A percentile compares a stretch with the other conserved stretches of the same genome.
Conservation (phyloP, 2,888 invertebrate species). For the Cecidostiba fungosa region DNA sequence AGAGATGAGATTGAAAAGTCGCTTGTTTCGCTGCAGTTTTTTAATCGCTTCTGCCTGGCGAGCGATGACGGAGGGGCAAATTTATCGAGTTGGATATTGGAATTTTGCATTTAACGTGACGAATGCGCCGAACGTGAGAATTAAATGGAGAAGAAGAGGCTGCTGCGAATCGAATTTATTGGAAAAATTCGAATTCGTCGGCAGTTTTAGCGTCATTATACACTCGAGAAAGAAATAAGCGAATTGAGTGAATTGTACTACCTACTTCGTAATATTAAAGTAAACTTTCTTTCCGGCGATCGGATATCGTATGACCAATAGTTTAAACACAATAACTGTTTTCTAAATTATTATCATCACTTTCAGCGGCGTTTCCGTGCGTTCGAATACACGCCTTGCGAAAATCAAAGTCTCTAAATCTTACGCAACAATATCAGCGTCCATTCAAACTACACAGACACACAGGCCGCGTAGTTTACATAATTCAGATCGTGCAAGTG, state of each 20-base stretch:
- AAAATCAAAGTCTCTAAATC: background rate
- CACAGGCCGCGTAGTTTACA: background rate
- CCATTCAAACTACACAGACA: background rate
- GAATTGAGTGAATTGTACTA: no score
- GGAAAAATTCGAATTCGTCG: background rate
- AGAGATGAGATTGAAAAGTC: background rate
- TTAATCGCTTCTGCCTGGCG: background rate
- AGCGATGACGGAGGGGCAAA: background rate
- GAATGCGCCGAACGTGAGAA: background rate
- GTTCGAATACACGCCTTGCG: background rate
- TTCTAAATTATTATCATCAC: background rate
- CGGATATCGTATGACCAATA: no score
- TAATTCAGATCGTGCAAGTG: background rate
- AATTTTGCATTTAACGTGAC: conserved; percentile 26
- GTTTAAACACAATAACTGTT: no score
- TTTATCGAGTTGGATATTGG: conserved; percentile 16
- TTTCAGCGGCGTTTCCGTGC: background rate
- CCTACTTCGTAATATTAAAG: no score
- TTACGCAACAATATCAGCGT: background rate
- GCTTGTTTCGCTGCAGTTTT: background rate
- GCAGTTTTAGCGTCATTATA: background rate
- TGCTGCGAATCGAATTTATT: background rate
- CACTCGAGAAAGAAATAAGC: background rate
- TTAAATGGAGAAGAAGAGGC: background rate
- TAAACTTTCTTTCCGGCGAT: no score